phyloP scores from a whole-genome alignment of 2,888 invertebrate genomes.

The Melieria crassipennis region DNA sequence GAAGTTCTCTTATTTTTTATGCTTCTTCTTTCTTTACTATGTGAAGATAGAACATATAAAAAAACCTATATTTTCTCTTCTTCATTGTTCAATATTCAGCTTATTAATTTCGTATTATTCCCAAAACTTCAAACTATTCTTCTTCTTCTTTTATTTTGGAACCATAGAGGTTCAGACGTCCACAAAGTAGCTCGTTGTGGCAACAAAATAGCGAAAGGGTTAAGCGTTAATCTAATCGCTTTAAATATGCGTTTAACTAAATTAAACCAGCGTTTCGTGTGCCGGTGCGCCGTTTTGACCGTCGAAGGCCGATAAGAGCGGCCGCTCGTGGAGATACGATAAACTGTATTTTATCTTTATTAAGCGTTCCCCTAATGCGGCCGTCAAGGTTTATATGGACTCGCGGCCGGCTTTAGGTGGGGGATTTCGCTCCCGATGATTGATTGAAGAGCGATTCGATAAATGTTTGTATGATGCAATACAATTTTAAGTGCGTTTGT shows the following conservation, averaged over 20 bases:
- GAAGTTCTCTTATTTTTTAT: too few relatives aligned
- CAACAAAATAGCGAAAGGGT: neutral
- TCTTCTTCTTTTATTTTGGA: too few relatives aligned
- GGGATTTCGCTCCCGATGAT: conserved; percentile 44
- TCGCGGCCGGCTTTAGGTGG: too few relatives aligned
- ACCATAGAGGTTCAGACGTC: too few relatives aligned
- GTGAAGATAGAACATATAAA: too few relatives aligned
- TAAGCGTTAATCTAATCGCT: conserved; percentile 54
- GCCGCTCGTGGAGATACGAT: conserved; percentile 42
- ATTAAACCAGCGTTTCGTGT: conserved; percentile 24
- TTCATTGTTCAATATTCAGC: too few relatives aligned
- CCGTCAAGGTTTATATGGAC: neutral
- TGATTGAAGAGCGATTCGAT: conserved; percentile 40
- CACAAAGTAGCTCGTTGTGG: neutral
- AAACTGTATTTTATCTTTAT: conserved; percentile 56
- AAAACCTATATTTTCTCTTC: too few relatives aligned
- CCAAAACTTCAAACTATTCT: too few relatives aligned
- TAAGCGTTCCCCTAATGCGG: conserved; percentile 43
- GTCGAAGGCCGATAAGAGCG: conserved; percentile 15
- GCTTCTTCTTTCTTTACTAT: too few relatives aligned
- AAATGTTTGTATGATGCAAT: neutral
- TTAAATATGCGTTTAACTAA: conserved; percentile 22
- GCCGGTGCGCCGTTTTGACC: conserved; percentile 45
- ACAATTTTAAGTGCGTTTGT: neutral
- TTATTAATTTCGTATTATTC: too few relatives aligned